Conservation (phyloP, 1,140 invertebrate genomes). For the Monochamus saltuarius region DNA sequence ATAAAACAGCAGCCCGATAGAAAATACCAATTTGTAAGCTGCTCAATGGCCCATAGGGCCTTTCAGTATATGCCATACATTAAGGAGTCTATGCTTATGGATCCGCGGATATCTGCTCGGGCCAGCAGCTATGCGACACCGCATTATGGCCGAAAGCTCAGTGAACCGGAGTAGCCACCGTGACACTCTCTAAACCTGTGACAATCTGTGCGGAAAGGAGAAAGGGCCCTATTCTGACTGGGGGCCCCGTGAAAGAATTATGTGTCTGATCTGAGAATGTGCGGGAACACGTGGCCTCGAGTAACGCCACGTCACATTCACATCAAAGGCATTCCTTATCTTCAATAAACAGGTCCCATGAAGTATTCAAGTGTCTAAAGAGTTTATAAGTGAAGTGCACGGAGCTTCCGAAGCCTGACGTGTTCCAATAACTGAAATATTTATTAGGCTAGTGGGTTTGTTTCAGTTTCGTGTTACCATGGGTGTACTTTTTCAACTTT, state of each 20-base stretch:
- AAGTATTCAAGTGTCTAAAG: too few species aligned
- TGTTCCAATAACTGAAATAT: too few species aligned
- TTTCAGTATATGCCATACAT: neutral
- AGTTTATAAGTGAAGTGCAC: too few species aligned
- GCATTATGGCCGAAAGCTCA: conserved; percentile 8
- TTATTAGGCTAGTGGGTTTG: too few species aligned
- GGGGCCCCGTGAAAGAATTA: neutral
- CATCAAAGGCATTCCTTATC: too few species aligned
- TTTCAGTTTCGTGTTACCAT: too few species aligned
- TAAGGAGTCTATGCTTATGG: too few species aligned
- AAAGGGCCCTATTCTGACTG: neutral
- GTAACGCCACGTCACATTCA: too few species aligned
- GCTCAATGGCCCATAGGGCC: conserved; percentile 4
- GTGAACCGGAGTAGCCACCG: conserved; percentile 7
- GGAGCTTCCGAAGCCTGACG: too few species aligned
- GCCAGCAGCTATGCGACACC: neutral
- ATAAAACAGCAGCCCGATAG: too few species aligned
- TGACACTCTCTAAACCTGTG: conserved; percentile 11
- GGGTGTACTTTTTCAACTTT: too few species aligned
- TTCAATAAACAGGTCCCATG: too few species aligned
- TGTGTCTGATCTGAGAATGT: conserved; percentile 1
- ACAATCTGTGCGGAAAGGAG: conserved; percentile 1
- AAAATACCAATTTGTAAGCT: conserved; percentile 3
- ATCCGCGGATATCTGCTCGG: neutral
- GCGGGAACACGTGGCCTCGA: neutral